Evolutionary conservation across 1,140 invertebrate species (phyloP).

Genomic region (Diabrotica undecimpunctata): DNA sequence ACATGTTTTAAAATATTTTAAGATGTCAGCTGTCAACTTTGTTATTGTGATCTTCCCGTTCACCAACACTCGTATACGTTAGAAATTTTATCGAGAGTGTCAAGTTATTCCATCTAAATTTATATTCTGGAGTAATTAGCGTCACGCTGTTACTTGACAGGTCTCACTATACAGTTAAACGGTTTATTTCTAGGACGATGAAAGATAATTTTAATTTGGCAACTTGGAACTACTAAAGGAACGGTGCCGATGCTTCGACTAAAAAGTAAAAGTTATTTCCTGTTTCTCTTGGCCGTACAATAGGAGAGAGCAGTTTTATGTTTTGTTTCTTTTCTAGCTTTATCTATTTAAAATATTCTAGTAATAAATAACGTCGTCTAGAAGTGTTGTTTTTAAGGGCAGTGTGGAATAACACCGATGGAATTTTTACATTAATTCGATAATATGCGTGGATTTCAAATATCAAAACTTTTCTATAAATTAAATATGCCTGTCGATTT

Average conservation of each 20-base stretch:
- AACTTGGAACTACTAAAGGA: slow-evolving; percentile 13
- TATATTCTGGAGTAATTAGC: slow-evolving; percentile 25
- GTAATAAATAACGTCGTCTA: too few species aligned
- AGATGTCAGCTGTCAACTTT: too few species aligned
- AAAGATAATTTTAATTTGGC: slow-evolving; percentile 35
- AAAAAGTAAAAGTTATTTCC: slow-evolving; percentile 13
- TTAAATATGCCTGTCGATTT: too few species aligned
- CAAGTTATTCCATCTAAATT: slow-evolving; percentile 3
- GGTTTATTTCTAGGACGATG: slow-evolving; percentile 17
- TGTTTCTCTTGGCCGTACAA: slow-evolving; percentile 12
- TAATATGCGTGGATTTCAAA: too few species aligned
- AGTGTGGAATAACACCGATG: too few species aligned
- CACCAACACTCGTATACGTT: neutral
- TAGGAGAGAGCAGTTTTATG: neutral
- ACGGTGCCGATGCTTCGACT: neutral
- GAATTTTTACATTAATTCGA: too few species aligned
- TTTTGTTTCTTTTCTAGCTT: neutral
- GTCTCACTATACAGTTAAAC: slow-evolving; percentile 20
- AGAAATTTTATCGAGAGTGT: slow-evolving; percentile 9
- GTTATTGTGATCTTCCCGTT: too few species aligned
- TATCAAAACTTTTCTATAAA: too few species aligned
- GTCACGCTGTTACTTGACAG: slow-evolving; percentile 30
- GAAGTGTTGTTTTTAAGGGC: too few species aligned
- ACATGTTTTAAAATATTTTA: too few species aligned
- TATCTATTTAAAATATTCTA: too few species aligned